A percentile compares a stretch with the other conserved stretches of the same genome.
These are phyloP conservation scores for Mus pahari DNA, from an alignment of 2,113 vertebrate species.

Conservation along the genomic window DNA sequence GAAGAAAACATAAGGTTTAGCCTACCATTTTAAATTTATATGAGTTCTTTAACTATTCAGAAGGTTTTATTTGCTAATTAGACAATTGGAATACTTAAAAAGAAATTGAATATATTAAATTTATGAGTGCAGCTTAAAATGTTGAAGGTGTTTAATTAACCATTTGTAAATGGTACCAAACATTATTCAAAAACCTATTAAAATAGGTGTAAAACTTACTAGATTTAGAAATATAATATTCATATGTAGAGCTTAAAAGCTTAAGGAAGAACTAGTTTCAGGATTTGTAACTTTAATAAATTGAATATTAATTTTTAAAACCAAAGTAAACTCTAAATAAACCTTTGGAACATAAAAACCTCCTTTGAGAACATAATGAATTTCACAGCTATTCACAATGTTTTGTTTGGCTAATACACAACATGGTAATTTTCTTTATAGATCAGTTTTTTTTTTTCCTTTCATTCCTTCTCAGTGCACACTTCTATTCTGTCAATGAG, in stretches of 20 bases:
- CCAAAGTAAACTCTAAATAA: constrained; percentile 55
- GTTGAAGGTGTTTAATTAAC: constrained; percentile 70
- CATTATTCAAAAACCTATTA: constrained; percentile 45
- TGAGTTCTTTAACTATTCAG: constrained; percentile 52
- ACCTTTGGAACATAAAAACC: constrained; percentile 9
- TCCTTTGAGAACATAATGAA: constrained; percentile 44
- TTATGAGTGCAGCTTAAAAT: constrained; percentile 59
- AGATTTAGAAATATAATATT: constrained; percentile 69
- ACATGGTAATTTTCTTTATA: not conserved
- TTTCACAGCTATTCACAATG: constrained; percentile 27
- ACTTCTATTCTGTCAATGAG: not conserved
- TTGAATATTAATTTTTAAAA: constrained; percentile 67
- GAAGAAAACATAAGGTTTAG: constrained; percentile 17
- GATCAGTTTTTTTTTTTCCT: not conserved
- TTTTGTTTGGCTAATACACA: not conserved
- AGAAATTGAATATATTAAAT: constrained; percentile 70
- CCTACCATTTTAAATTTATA: constrained; percentile 47
- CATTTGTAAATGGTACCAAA: constrained; percentile 57
- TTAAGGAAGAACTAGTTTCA: constrained; percentile 52
- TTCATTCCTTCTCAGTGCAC: not conserved
- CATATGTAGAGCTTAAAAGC: constrained; percentile 44
- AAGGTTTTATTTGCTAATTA: constrained; percentile 76
- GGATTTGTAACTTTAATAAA: constrained; percentile 71
- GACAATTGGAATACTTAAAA: constrained; percentile 64
- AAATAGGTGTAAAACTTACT: constrained; percentile 57